Evolutionary conservation across 2,113 vertebrate species (phyloP).

Genomic region (Myrmecobius fasciatus): DNA sequence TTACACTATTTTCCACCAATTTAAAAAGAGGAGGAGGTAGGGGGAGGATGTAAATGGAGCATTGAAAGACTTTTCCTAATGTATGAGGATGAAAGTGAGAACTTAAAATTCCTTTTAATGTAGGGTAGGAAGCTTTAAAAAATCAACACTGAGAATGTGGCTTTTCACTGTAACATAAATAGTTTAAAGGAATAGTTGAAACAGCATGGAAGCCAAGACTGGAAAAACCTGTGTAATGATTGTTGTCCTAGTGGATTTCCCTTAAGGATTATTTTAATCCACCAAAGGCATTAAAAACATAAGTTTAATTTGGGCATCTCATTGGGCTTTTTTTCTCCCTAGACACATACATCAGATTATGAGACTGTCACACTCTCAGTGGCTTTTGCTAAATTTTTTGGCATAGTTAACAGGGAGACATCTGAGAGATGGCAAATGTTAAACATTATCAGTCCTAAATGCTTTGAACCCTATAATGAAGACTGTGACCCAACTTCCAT

Average conservation of each 20-base stretch:
- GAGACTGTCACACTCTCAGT: slow-evolving; percentile 79
- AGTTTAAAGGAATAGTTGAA: slow-evolving; percentile 76
- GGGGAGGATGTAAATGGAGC: not conserved
- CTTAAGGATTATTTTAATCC: slow-evolving; percentile 85
- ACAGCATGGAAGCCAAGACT: slow-evolving; percentile 77
- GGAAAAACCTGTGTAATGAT: slow-evolving; percentile 82
- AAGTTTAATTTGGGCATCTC: slow-evolving; percentile 72
- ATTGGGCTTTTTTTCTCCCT: slow-evolving; percentile 50
- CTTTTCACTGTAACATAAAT: slow-evolving; percentile 75
- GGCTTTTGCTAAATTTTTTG: slow-evolving; percentile 58
- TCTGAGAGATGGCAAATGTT: slow-evolving; percentile 76
- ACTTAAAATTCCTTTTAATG: slow-evolving; percentile 71
- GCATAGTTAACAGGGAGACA: slow-evolving; percentile 75
- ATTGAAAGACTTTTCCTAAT: slow-evolving; percentile 59
- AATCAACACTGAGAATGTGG: slow-evolving; percentile 63
- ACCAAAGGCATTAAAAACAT: slow-evolving; percentile 81
- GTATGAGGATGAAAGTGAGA: slow-evolving; percentile 69
- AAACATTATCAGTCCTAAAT: slow-evolving; percentile 86
- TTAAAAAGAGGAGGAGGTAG: not conserved
- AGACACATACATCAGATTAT: slow-evolving; percentile 81
- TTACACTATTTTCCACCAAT: not conserved
- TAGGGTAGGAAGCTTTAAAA: not conserved
- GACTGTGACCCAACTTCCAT: slow-evolving; percentile 52
- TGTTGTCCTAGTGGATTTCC: slow-evolving; percentile 84
- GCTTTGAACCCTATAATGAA: slow-evolving; percentile 80